Conservation (phyloP, 2,113 vertebrate species). For the Plectropomus leopardus region DNA sequence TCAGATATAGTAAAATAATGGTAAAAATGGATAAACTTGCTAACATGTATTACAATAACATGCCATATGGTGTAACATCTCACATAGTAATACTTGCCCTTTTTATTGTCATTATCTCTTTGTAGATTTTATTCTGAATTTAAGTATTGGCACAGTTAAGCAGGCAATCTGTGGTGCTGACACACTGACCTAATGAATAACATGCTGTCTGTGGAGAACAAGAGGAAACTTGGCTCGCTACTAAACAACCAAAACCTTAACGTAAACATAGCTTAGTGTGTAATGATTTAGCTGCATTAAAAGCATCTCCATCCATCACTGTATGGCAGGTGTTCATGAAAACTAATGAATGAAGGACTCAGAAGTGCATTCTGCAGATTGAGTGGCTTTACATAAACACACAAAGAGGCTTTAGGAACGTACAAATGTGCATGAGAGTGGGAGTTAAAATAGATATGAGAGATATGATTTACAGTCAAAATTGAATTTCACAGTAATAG, state of each 20-base stretch:
- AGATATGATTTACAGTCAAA: neutral
- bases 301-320: constrained; percentile 46
- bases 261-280: constrained; percentile 41
- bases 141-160: neutral
- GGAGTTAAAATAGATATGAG: neutral
- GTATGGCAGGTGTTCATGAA: constrained; percentile 44
- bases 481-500: neutral
- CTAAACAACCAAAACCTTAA: constrained; percentile 36
- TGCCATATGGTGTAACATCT: neutral
- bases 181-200: constrained; percentile 21
- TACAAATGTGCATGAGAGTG: neutral
- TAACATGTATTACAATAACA: too few relatives aligned
- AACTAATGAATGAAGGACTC: constrained; percentile 42
- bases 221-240: constrained; percentile 1
- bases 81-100: neutral
- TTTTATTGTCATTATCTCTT: neutral
- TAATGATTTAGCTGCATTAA: constrained; percentile 36
- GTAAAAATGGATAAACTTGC: too few relatives aligned
- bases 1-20: too few relatives aligned
- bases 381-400: constrained; percentile 27
- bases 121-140: neutral
- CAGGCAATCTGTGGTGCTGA: constrained; percentile 24
- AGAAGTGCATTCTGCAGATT: constrained; percentile 16
- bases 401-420: constrained; percentile 29
- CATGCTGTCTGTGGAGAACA: constrained; percentile 14